phyloP scores from a whole-genome alignment of 2,113 vertebrate genomes.

The Triplophysa rosa region DNA sequence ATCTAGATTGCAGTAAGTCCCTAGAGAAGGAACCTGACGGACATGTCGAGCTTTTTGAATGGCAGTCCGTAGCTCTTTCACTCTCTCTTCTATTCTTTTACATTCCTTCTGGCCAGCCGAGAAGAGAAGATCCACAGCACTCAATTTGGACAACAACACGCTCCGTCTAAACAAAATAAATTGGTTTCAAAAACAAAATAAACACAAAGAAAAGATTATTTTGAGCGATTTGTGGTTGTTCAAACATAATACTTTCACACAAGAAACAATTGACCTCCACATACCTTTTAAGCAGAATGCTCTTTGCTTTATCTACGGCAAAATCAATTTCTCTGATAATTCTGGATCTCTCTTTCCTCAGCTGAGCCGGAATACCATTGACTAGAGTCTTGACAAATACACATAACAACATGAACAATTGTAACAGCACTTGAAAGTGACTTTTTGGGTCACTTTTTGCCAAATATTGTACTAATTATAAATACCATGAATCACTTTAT shows the following conservation, averaged over 20 bases:
- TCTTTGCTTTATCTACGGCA: slow-evolving; percentile 52
- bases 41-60: slow-evolving; percentile 80
- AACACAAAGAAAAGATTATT: too few species aligned
- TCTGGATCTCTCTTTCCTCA: slow-evolving; percentile 56
- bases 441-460: neutral
- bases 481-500: too few species aligned
- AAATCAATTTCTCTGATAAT: slow-evolving; percentile 63
- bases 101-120: slow-evolving; percentile 61
- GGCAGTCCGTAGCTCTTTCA: slow-evolving; percentile 67
- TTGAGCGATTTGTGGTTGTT: too few species aligned
- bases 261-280: neutral
- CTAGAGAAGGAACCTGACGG: slow-evolving; percentile 65
- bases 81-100: slow-evolving; percentile 71
- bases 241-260: neutral
- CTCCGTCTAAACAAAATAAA: slow-evolving; percentile 67
- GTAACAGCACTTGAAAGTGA: neutral
- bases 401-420: neutral
- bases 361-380: slow-evolving; percentile 52
- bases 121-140: slow-evolving; percentile 62
- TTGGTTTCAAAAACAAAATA: too few species aligned
- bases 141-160: slow-evolving; percentile 68
- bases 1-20: slow-evolving; percentile 67
- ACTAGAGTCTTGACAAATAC: slow-evolving; percentile 56
- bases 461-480: too few species aligned
- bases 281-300: slow-evolving; percentile 64